A percentile compares a stretch with the other conserved stretches of the same genome.
phyloP scores from a whole-genome alignment of 2,113 vertebrate genomes.

The Labrus mixtus region DNA sequence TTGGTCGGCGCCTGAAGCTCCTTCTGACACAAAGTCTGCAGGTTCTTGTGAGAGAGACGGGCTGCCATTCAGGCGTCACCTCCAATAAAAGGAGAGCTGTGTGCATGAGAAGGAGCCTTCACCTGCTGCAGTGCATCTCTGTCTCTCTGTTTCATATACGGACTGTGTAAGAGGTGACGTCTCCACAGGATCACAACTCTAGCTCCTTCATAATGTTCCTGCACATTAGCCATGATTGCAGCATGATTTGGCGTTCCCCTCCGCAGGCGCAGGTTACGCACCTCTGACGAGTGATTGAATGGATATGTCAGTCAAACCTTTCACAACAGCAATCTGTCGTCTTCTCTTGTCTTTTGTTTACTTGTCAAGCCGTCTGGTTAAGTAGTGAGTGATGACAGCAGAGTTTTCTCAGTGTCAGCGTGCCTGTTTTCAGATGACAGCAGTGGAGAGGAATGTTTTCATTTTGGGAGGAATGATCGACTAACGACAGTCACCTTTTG shows the following conservation, averaged over 20 bases:
- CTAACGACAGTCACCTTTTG: constrained; percentile 33
- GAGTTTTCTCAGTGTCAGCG: constrained; percentile 12
- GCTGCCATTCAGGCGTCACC: constrained; percentile 67
- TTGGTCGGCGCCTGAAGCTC: constrained; percentile 40
- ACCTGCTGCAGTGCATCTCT: constrained; percentile 37
- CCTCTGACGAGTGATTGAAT: not conserved
- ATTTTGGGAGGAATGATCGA: constrained; percentile 6
- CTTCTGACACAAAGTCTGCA: constrained; percentile 29
- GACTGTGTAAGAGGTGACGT: constrained; percentile 46
- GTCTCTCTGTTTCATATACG: constrained; percentile 51
- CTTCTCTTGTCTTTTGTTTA: constrained; percentile 27
- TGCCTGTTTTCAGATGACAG: constrained; percentile 22
- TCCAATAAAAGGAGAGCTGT: constrained; percentile 63
- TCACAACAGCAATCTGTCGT: constrained; percentile 16
- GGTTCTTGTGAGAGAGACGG: constrained; percentile 57
- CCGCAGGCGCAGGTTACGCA: not conserved
- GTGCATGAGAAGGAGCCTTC: constrained; percentile 68
- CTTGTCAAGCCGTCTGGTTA: constrained; percentile 13
- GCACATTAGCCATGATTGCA: constrained; percentile 2
- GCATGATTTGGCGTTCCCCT: constrained; percentile 9
- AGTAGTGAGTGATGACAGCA: constrained; percentile 20
- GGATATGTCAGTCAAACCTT: constrained; percentile 23
- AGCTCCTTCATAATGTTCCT: constrained; percentile 9
- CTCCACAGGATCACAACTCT: constrained; percentile 41
- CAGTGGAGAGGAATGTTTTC: constrained; percentile 23